Evolutionary conservation across 2,113 vertebrate species (phyloP).

Genomic region (Heterotis niloticus): DNA sequence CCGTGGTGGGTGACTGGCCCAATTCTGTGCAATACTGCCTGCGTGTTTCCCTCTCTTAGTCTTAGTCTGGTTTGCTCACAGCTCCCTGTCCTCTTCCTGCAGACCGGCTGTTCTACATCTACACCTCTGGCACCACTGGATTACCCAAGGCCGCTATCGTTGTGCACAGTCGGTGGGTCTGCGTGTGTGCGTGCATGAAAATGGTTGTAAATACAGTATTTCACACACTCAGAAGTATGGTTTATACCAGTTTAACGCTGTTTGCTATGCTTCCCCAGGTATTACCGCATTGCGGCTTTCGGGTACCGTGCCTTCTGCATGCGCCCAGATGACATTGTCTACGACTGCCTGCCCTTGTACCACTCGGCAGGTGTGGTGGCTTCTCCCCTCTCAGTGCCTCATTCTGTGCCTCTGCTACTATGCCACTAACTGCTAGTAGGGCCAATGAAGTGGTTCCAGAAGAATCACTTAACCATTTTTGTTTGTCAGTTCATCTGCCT

Average conservation of each 20-base stretch:
- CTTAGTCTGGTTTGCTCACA: not conserved
- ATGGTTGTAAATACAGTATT: not conserved
- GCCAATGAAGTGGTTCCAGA: not conserved
- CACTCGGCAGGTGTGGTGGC: constrained; percentile 74
- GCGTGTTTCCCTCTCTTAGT: not conserved
- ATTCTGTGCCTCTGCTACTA: not conserved
- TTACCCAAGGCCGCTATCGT: constrained; percentile 84
- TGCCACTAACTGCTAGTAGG: not conserved
- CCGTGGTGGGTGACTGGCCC: not conserved
- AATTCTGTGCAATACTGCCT: not conserved
- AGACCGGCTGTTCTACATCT: constrained; percentile 85
- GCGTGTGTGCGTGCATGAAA: not conserved
- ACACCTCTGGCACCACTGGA: constrained; percentile 82
- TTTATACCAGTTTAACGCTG: not conserved
- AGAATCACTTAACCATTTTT: not conserved
- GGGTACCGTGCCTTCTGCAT: constrained; percentile 76
- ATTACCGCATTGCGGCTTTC: constrained; percentile 80
- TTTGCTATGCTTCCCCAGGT: constrained; percentile 54
- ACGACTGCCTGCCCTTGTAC: constrained; percentile 82
- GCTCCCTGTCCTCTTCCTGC: constrained; percentile 1
- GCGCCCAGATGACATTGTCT: constrained; percentile 64
- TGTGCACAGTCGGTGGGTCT: constrained; percentile 80
- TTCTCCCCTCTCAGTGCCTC: not conserved
- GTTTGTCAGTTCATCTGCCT: not conserved
- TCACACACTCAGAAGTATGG: too few species aligned